Conservation (phyloP, 2,888 invertebrate genomes). For the Drosophila antonietae region DNA sequence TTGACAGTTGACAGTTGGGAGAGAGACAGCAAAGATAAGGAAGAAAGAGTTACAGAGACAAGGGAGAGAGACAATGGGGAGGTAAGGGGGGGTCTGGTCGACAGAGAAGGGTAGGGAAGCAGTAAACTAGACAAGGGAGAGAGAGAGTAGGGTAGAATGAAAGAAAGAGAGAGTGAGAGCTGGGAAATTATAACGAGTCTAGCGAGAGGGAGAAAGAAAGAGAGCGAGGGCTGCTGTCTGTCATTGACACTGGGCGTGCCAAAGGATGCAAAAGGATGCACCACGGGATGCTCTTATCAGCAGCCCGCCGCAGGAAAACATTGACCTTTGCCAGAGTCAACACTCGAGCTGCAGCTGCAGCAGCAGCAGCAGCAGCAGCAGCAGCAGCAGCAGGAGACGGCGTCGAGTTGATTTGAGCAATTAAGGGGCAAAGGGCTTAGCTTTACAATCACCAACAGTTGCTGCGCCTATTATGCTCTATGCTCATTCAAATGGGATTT, state of each 20-base stretch:
- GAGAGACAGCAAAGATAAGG: not conserved
- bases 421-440: slow-evolving; percentile 56
- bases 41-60: not conserved
- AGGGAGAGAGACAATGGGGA: not conserved
- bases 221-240: slow-evolving; percentile 29
- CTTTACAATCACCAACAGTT: slow-evolving; percentile 12
- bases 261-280: slow-evolving; percentile 53
- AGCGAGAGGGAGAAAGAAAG: not conserved
- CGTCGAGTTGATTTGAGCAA: slow-evolving; percentile 53
- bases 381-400: slow-evolving; percentile 25
- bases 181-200: not conserved
- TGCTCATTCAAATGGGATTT: not conserved
- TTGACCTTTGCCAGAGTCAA: slow-evolving; percentile 54
- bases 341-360: slow-evolving; percentile 20
- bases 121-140: not conserved
- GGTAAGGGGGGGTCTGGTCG: not conserved
- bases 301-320: slow-evolving; percentile 52
- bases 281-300: slow-evolving; percentile 36
- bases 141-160: not conserved
- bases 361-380: slow-evolving; percentile 11
- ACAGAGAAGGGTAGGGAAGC: not conserved
- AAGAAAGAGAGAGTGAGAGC: not conserved
- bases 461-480: not conserved
- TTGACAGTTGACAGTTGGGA: slow-evolving; percentile 27
- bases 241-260: slow-evolving; percentile 68